These are phyloP conservation scores for Chelon auratus DNA, from an alignment of 2,797 vertebrate species.

Conservation along the genomic window DNA sequence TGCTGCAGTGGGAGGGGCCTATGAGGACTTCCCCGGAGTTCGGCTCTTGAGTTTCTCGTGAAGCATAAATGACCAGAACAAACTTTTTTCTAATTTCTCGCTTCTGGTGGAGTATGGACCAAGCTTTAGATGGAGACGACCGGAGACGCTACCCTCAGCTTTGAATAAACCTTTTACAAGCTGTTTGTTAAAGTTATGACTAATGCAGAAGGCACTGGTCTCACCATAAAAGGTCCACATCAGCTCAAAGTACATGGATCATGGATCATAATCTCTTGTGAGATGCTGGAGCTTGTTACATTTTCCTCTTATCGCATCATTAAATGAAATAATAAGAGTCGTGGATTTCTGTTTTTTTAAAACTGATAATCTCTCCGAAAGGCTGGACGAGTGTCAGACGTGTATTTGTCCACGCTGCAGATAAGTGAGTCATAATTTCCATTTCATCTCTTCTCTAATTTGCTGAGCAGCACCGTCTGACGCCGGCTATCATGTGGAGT, in stretches of 20 bases:
- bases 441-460: constrained; percentile 27
- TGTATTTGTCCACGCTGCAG: constrained; percentile 27
- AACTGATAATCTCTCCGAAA: constrained; percentile 17
- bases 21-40: no score
- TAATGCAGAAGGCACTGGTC: background rate
- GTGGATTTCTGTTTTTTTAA: background rate
- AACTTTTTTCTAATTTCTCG: no score
- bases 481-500: constrained; percentile 13
- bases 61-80: no score
- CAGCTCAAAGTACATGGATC: constrained; percentile 20
- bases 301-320: background rate
- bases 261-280: background rate
- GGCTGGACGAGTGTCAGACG: constrained; percentile 6
- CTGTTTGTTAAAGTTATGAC: background rate
- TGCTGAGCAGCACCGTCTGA: constrained; percentile 28
- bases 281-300: no score
- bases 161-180: no score
- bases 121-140: no score
- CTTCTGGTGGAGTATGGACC: no score
- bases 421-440: constrained; percentile 34
- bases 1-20: no score
- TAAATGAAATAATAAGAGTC: background rate
- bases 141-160: no score
- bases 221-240: constrained; percentile 47
- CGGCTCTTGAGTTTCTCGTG: no score